phyloP scores from a whole-genome alignment of 2,113 vertebrate species.

The Beaufortia kweichowensis region DNA sequence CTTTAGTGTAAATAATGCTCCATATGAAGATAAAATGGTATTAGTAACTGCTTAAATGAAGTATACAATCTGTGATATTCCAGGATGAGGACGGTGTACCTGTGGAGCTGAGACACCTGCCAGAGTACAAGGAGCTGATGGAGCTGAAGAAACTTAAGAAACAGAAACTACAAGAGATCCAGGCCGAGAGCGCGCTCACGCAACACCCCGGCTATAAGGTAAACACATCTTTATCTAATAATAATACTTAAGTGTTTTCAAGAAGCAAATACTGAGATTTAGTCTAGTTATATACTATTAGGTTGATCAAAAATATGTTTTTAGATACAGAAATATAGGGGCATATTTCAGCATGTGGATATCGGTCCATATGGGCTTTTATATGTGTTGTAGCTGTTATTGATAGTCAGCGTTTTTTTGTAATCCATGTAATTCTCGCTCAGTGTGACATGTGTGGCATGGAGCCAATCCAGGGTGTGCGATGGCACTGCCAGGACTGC shows the following conservation, averaged over 20 bases:
- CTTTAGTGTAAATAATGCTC: neutral
- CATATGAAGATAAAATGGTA: neutral
- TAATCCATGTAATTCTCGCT: neutral
- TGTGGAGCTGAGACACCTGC: constrained; percentile 80
- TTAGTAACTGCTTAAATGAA: neutral
- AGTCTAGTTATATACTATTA: too few species aligned
- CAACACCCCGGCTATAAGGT: constrained; percentile 94
- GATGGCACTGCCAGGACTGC: constrained; percentile 98
- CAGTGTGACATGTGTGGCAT: constrained; percentile 93
- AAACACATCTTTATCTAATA: too few species aligned
- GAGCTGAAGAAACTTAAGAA: constrained; percentile 94
- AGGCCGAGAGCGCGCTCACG: constrained; percentile 81
- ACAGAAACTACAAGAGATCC: constrained; percentile 88
- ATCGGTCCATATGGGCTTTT: too few species aligned
- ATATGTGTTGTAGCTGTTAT: too few species aligned
- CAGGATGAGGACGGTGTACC: constrained; percentile 95
- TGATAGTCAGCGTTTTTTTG: neutral
- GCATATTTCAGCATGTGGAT: too few species aligned
- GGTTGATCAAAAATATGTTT: too few species aligned
- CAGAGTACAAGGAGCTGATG: constrained; percentile 94
- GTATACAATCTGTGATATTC: neutral
- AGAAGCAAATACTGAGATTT: too few species aligned
- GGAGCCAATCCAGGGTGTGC: constrained; percentile 92
- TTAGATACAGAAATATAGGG: too few species aligned
- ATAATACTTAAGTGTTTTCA: too few species aligned